Base-by-base conservation (phyloP, 2,113 vertebrate species). In the Sturnira hondurensis region DNA sequence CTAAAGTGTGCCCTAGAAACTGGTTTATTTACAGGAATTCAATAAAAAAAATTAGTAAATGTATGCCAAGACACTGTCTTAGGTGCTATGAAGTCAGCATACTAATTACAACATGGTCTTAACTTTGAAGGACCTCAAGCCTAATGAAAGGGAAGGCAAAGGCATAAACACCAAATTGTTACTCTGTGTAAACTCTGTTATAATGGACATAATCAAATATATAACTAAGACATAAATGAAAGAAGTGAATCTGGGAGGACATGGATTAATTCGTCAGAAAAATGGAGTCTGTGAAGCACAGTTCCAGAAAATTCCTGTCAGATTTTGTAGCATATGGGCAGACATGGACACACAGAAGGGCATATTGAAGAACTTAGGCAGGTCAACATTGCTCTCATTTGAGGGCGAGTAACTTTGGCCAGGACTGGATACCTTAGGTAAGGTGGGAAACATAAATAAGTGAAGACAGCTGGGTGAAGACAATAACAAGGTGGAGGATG, bases 381-480 rank as follows among this genome's bases (percentile, higher is more conserved):
- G 24, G 24, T 86, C 56, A 15, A 31, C 22, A 77, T 28, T 15
- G 52, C 61, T 89, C 22, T 52, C 65, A 33, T 58, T 45, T 68
- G 24, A 28, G 33, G 88, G 47, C 43, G 31, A 13, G 9, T 41
- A n/a, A 13, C 7, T 14, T 70, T 50, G 74, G n/a, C 47, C 31
- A 80, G 67, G 36, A 33, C 12, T 31, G 33, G 16, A 70, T 65
- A 19, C 67, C 74, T 93, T 74, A 74, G 65, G 41, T 38, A 68
- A 93, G 58, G 86, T 86, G 74, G 70, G 54, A 91, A 89, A 73
- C 24, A 8, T 20, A 43, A 90, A 22, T 67, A 83, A 77, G 38
- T 58, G 54, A 96, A 94, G 54, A 96, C 6, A 92, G 85, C 67
- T 81, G 67, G 82, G 36, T 80, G 38, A 86, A 94, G 89, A 94